These are phyloP conservation scores for Hippopotamus amphibius DNA, from an alignment of 2,113 vertebrate genomes.

Conservation along the genomic window DNA sequence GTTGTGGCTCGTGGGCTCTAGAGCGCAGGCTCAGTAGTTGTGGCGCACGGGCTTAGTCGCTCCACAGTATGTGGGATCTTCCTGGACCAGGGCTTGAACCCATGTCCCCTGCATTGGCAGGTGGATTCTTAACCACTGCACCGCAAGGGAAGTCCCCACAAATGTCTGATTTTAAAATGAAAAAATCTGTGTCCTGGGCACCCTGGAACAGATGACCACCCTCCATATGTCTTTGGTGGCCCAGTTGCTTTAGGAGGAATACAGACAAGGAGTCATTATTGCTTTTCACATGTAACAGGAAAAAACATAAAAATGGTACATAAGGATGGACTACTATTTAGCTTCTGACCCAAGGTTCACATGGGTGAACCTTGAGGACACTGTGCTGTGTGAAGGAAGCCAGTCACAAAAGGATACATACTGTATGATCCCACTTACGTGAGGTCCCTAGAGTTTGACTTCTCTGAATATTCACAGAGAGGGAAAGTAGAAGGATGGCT, in stretches of 20 bases:
- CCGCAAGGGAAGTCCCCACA: neutral
- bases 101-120: too few species aligned
- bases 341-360: neutral
- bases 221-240: neutral
- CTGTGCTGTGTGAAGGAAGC: neutral
- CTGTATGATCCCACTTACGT: neutral
- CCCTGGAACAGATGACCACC: neutral
- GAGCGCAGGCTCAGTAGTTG: too few species aligned
- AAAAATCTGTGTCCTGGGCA: neutral
- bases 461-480: neutral
- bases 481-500: neutral
- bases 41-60: too few species aligned
- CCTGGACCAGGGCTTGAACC: too few species aligned
- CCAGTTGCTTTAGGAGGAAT: neutral
- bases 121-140: too few species aligned
- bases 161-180: neutral
- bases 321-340: neutral
- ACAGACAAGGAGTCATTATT: neutral
- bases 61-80: too few species aligned
- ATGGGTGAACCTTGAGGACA: neutral
- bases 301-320: neutral
- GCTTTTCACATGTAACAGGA: neutral
- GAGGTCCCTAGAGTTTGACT: neutral
- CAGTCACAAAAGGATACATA: neutral
- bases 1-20: too few species aligned